phyloP scores from a whole-genome alignment of 2,113 vertebrate genomes.

The Lota lota region DNA sequence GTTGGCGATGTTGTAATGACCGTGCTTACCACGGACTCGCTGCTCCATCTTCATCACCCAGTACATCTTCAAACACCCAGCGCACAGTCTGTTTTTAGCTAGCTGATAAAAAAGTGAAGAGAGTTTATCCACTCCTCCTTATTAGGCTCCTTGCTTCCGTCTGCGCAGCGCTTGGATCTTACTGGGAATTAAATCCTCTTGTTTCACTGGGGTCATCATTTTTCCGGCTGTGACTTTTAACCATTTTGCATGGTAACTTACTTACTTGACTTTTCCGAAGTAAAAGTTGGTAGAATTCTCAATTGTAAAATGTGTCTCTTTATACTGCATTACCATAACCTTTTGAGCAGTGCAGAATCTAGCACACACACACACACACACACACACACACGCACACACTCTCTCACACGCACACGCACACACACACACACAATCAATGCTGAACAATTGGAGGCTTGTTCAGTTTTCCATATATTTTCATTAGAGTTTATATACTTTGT shows the following conservation, averaged over 20 bases:
- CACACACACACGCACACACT: neutral
- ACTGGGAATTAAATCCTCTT: neutral
- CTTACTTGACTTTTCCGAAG: too few relatives aligned
- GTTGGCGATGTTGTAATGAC: conserved; percentile 6
- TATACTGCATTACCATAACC: too few relatives aligned
- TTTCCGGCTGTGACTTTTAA: too few relatives aligned
- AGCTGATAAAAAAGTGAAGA: conserved; percentile 14
- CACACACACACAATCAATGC: neutral
- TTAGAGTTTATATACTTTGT: too few relatives aligned
- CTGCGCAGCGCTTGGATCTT: neutral
- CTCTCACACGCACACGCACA: neutral
- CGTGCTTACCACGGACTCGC: conserved; percentile 10
- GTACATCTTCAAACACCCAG: conserved; percentile 15
- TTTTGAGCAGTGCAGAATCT: too few relatives aligned
- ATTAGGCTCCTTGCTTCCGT: neutral
- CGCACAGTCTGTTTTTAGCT: neutral
- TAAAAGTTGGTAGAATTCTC: too few relatives aligned
- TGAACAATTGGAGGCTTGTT: too few relatives aligned
- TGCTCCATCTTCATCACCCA: conserved; percentile 5
- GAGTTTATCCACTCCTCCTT: neutral
- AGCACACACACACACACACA: neutral
- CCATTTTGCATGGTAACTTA: too few relatives aligned
- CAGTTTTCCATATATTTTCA: too few relatives aligned
- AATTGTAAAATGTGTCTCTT: too few relatives aligned
- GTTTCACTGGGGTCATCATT: too few relatives aligned